Conservation (phyloP, 2,797 vertebrate genomes). For the Pitangus sulphuratus region DNA sequence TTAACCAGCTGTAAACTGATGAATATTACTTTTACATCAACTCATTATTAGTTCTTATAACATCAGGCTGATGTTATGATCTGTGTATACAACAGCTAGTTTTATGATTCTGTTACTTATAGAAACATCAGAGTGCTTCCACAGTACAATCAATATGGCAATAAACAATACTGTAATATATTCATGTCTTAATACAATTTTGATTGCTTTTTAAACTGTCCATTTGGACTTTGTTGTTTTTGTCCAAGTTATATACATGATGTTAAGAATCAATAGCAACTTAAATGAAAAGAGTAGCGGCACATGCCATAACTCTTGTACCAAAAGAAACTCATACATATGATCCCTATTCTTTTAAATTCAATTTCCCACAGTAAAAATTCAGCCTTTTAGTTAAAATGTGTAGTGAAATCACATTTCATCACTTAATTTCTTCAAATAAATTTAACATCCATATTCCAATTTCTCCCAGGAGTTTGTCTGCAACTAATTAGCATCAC, state of each 20-base stretch:
- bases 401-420: neutral
- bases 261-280: neutral
- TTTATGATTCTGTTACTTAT: neutral
- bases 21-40: neutral
- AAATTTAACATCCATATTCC: neutral
- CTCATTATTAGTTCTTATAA: neutral
- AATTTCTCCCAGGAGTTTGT: neutral
- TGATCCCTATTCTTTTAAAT: neutral
- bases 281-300: neutral
- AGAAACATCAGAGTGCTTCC: neutral
- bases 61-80: neutral
- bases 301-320: neutral
- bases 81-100: neutral
- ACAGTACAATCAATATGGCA: neutral
- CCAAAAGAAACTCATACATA: neutral
- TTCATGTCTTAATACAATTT: neutral
- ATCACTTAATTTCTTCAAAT: slow-evolving; percentile 30
- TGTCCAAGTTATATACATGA: neutral
- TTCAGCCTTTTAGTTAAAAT: neutral
- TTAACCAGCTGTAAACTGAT: neutral
- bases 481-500: slow-evolving; percentile 19
- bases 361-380: neutral
- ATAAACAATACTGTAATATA: neutral
- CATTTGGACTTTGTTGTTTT: neutral
- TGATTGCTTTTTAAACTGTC: neutral